Conservation (phyloP, 2,113 vertebrate species). For the Amblyornis subalaris region DNA sequence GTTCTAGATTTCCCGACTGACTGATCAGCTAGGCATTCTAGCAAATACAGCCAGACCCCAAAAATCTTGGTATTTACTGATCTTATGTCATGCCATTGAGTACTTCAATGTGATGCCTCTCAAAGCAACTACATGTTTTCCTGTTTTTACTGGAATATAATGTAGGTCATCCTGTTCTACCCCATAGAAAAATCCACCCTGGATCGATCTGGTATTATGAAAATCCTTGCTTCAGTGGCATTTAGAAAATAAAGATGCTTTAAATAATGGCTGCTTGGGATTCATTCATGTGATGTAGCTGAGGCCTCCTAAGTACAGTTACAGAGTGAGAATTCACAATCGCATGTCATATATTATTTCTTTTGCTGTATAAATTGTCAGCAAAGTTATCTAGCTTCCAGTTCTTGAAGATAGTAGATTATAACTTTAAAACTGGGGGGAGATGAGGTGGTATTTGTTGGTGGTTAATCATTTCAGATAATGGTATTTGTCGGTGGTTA, state of each 20-base stretch:
- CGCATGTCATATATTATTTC: neutral
- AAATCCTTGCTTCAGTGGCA: neutral
- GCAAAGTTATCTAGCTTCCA: neutral
- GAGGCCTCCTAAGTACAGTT: neutral
- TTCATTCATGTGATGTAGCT: neutral
- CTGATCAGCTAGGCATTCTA: neutral
- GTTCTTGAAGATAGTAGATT: neutral
- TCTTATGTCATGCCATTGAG: neutral
- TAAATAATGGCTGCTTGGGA: constrained; percentile 28
- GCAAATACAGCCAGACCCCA: neutral
- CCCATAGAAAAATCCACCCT: neutral
- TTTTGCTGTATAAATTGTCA: neutral
- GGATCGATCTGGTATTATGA: neutral
- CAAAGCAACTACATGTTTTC: neutral
- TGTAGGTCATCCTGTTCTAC: neutral
- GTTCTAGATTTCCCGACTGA: neutral
- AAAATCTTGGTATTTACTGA: neutral
- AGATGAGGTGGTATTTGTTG: neutral
- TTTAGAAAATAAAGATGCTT: constrained; percentile 21
- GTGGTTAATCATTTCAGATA: neutral
- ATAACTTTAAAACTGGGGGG: neutral
- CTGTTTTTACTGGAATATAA: neutral
- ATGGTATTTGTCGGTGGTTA: neutral
- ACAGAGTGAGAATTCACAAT: neutral
- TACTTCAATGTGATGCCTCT: neutral